Percentiles rank a stretch among this genome's conserved stretches.
These are phyloP conservation scores for Aptenodytes forsteri DNA, from an alignment of 2,113 vertebrate genomes.

Conservation along the genomic window DNA sequence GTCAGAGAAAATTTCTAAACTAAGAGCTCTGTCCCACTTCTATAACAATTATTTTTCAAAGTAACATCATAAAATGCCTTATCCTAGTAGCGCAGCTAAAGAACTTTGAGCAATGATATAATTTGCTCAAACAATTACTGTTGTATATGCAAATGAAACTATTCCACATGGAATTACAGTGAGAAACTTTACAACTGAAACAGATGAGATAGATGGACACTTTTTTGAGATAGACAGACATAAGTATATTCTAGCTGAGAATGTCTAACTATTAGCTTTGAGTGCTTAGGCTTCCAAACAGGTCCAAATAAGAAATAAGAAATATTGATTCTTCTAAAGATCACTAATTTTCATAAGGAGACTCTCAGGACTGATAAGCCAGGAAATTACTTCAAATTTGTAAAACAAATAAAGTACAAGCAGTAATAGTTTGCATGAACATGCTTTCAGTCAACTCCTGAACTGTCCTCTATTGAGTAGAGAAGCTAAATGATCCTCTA, in stretches of 20 bases:
- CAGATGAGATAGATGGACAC: accelerated
- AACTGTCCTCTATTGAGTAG: background rate
- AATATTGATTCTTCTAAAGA: background rate
- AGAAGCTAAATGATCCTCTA: background rate
- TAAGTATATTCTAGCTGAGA: background rate
- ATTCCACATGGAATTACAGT: background rate
- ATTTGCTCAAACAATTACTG: background rate
- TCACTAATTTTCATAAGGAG: background rate
- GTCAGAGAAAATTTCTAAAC: background rate
- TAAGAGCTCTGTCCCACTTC: background rate
- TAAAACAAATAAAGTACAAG: background rate
- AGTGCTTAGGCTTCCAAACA: background rate
- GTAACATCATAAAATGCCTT: background rate
- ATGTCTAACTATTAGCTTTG: background rate
- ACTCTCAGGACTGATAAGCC: background rate
- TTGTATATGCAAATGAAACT: background rate
- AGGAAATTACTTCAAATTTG: background rate
- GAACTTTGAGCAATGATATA: background rate
- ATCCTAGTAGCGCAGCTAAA: background rate
- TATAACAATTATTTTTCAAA: background rate
- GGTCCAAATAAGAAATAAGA: background rate
- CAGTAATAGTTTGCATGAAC: background rate
- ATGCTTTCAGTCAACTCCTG: background rate
- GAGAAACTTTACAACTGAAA: background rate
- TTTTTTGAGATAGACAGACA: background rate